A percentile compares a stretch with the other conserved stretches of the same genome.
Evolutionary conservation across 2,113 vertebrate genomes (phyloP).

Genomic region (Ammospiza nelsoni): DNA sequence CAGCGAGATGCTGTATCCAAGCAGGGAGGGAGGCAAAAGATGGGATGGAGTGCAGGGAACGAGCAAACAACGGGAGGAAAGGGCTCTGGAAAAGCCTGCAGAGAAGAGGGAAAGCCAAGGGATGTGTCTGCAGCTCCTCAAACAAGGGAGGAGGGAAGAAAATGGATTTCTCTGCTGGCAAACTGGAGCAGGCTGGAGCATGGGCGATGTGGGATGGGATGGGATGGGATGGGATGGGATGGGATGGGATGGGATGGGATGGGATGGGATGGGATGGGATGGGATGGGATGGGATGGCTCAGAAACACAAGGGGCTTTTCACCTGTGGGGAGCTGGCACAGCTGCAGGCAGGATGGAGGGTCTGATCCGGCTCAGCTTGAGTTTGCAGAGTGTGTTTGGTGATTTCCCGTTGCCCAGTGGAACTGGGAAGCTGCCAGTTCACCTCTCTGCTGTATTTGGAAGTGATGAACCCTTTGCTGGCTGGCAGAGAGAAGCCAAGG

Average conservation of each 20-base stretch:
- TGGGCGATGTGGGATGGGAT: not conserved
- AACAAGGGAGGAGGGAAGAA: constrained; percentile 1
- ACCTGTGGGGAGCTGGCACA: not conserved
- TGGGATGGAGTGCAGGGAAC: constrained; percentile 67
- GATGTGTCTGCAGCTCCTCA: not conserved
- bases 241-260: not conserved
- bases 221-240: not conserved
- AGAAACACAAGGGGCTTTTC: not conserved
- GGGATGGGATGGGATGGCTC: not conserved
- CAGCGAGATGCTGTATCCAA: constrained; percentile 63
- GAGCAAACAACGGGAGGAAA: not conserved
- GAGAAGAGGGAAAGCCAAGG: constrained; percentile 17
- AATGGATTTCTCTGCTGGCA: constrained; percentile 13
- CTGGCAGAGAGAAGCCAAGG: not conserved
- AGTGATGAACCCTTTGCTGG: not conserved
- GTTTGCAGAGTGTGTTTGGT: not conserved
- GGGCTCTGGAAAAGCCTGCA: not conserved
- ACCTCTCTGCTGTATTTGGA: not conserved
- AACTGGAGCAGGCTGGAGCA: not conserved
- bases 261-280: not conserved
- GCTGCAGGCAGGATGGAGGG: not conserved
- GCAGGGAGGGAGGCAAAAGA: constrained; percentile 71
- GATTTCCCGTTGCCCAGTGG: not conserved
- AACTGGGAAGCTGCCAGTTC: not conserved
- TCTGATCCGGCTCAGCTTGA: not conserved